Conservation (phyloP, 2,888 invertebrate species). For the Sphaeridia pumilis region DNA sequence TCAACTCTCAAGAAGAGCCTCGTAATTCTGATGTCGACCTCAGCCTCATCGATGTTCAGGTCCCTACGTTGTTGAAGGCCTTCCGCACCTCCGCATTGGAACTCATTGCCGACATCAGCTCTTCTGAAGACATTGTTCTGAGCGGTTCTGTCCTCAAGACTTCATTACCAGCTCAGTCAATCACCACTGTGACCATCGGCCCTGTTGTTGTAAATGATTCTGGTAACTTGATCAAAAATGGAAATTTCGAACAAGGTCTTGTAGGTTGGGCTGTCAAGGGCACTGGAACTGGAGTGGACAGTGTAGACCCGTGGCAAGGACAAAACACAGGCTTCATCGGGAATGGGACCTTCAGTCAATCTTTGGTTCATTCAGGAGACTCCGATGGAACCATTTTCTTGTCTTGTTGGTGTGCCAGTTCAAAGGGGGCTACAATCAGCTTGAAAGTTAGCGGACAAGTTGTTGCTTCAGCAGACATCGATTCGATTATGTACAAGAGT, state of each 20-base stretch:
- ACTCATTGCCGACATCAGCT: constrained; percentile 14
- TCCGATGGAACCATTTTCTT: constrained; percentile 18
- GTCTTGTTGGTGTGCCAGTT: constrained; percentile 22
- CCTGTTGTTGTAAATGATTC: not conserved
- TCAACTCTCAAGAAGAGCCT: not conserved
- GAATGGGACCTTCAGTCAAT: not conserved
- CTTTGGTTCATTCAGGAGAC: not conserved
- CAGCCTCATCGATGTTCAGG: constrained; percentile 13
- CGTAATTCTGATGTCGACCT: not conserved
- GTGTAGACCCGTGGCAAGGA: constrained; percentile 14
- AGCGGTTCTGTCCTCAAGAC: constrained; percentile 3
- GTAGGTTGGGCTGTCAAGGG: not conserved
- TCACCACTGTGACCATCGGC: constrained; percentile 24
- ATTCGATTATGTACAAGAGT: no score
- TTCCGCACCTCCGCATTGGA: constrained; percentile 24
- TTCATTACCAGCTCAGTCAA: constrained; percentile 19
- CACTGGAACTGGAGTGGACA: not conserved
- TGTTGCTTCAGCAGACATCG: no score
- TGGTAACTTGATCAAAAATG: constrained; percentile 22
- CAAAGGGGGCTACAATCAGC: constrained; percentile 1
- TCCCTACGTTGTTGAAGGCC: not conserved
- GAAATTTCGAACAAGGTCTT: constrained; percentile 22
- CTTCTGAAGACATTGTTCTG: constrained; percentile 5
- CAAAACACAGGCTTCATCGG: constrained; percentile 9
- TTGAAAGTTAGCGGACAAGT: constrained; percentile 6